Evolutionary conservation across 2,888 invertebrate species (phyloP).

Genomic region (Tachina lurida): DNA sequence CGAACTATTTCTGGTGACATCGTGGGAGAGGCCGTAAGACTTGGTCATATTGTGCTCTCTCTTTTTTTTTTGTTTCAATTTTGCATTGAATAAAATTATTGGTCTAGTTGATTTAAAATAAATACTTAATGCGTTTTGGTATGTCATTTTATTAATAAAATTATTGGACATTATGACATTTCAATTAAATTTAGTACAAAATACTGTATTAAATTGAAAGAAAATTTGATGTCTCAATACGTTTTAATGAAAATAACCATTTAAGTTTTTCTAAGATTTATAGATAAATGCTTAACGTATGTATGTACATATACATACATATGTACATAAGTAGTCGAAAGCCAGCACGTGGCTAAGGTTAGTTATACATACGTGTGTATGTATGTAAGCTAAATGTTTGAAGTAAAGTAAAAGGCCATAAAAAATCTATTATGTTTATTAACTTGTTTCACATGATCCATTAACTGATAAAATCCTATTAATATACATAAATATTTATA

Average conservation of each 20-base stretch:
- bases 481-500: too few relatives aligned
- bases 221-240: slow-evolving; percentile 40
- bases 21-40: too few relatives aligned
- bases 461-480: too few relatives aligned
- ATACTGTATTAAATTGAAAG: slow-evolving; percentile 15
- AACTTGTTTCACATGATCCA: too few relatives aligned
- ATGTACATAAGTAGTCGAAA: too few relatives aligned
- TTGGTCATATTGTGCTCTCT: slow-evolving; percentile 29
- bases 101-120: slow-evolving; percentile 16
- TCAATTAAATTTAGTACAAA: slow-evolving; percentile 44
- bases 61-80: slow-evolving; percentile 10
- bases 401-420: too few relatives aligned
- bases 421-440: too few relatives aligned
- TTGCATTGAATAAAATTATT: slow-evolving; percentile 19
- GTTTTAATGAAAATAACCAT: background rate
- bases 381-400: too few relatives aligned
- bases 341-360: too few relatives aligned
- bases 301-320: too few relatives aligned
- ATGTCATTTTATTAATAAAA: slow-evolving; percentile 40
- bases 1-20: too few relatives aligned
- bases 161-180: slow-evolving; percentile 37
- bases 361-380: too few relatives aligned
- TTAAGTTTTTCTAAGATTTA: background rate
- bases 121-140: slow-evolving; percentile 35
- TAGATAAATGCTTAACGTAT: background rate